phyloP scores from a whole-genome alignment of 2,888 invertebrate species.

The Trachelus tabidus region DNA sequence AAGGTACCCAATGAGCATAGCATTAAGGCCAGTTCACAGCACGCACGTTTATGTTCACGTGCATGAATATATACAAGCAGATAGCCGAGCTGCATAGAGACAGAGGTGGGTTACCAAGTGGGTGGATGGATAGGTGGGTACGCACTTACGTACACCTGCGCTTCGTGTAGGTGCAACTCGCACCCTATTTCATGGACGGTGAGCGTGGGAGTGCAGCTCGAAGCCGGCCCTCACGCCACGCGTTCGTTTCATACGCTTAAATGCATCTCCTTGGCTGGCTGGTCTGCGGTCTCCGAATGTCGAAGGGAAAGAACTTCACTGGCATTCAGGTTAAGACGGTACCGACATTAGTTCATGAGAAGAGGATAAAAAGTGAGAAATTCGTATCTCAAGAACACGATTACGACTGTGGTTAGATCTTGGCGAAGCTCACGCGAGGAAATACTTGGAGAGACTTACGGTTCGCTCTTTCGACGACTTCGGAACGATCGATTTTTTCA shows the following conservation, averaged over 20 bases:
- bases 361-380: not conserved
- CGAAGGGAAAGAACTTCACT: not conserved
- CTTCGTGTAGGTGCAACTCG: constrained; percentile 45
- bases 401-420: not conserved
- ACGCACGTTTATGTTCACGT: not conserved
- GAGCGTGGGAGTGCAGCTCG: constrained; percentile 61
- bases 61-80: not conserved
- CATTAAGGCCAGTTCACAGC: not conserved
- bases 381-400: not conserved
- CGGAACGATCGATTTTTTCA: too few species aligned
- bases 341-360: not conserved
- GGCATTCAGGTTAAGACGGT: not conserved
- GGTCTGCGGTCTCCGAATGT: not conserved
- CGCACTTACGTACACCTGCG: constrained; percentile 40
- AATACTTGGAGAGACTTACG: not conserved
- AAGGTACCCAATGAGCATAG: not conserved
- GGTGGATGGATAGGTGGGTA: not conserved
- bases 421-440: not conserved
- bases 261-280: not conserved
- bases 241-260: constrained; percentile 2
- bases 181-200: constrained; percentile 58
- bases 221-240: constrained; percentile 56
- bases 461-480: not conserved
- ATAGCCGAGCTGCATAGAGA: not conserved
- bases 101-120: not conserved